phyloP scores from a whole-genome alignment of 2,797 vertebrate species.

The Scolopax rusticola region DNA sequence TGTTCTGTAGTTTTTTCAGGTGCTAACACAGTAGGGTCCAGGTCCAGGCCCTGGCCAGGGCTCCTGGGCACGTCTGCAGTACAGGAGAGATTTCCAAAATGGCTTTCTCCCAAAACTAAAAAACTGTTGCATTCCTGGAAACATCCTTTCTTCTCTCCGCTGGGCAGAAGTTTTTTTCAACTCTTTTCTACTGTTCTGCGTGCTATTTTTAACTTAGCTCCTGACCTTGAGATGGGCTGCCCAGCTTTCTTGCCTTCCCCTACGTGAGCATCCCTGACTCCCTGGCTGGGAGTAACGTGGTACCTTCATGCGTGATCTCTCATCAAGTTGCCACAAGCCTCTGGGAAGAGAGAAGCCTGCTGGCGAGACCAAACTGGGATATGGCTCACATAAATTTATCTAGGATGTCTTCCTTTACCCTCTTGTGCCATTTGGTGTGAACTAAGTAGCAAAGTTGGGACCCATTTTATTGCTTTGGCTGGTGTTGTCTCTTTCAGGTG shows the following conservation, averaged over 20 bases:
- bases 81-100: background rate
- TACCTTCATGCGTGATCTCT: background rate
- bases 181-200: background rate
- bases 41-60: rapidly evolving
- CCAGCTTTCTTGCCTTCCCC: background rate
- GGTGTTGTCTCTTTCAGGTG: background rate
- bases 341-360: background rate
- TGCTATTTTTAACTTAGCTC: background rate
- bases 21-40: rapidly evolving
- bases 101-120: background rate
- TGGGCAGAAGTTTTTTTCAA: background rate
- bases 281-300: rapidly evolving
- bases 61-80: background rate
- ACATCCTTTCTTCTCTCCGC: background rate
- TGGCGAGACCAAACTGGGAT: background rate
- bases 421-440: background rate
- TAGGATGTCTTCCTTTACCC: background rate
- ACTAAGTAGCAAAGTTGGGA: background rate
- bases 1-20: background rate
- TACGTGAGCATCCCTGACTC: background rate
- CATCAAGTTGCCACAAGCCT: background rate
- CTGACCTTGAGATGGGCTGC: background rate
- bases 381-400: background rate
- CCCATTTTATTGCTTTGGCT: background rate
- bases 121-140: background rate